phyloP scores from a whole-genome alignment of 64 coral and sea anemone genomes.

The Porites australiensis region DNA sequence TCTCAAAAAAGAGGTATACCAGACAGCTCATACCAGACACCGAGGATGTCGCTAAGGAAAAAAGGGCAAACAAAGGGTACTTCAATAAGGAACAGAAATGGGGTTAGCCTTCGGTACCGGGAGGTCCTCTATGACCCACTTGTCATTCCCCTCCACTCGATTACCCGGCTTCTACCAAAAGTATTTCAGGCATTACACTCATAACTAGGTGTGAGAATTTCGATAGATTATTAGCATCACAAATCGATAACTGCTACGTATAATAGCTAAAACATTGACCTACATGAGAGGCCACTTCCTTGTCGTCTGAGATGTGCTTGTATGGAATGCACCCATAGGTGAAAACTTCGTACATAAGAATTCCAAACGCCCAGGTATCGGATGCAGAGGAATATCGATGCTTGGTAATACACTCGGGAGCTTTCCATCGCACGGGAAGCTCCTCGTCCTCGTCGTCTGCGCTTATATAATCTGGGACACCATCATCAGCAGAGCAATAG shows the following conservation, averaged over 20 bases:
- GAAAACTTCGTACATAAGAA: conserved; percentile 64
- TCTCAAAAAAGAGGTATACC: too few species aligned
- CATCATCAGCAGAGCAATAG: neutral
- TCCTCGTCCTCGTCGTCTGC: neutral
- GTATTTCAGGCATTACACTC: too few species aligned
- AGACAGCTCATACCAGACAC: too few species aligned
- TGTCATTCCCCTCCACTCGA: too few species aligned
- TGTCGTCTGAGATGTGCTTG: neutral
- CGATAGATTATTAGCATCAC: too few species aligned
- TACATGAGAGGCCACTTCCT: neutral
- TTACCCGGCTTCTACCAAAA: too few species aligned
- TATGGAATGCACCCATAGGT: conserved; percentile 71
- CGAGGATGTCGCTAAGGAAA: too few species aligned
- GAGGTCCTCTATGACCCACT: too few species aligned
- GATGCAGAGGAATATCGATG: conserved; percentile 61
- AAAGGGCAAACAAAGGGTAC: too few species aligned
- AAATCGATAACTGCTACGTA: neutral
- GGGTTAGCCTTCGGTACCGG: too few species aligned
- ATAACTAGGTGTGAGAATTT: too few species aligned
- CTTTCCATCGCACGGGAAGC: conserved; percentile 57
- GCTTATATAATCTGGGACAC: neutral
- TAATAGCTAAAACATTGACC: neutral
- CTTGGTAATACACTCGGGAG: conserved; percentile 54
- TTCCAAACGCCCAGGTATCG: conserved; percentile 71
- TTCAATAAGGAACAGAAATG: too few species aligned